Conservation (phyloP, 2,888 invertebrate species). For the Noctua janthe region DNA sequence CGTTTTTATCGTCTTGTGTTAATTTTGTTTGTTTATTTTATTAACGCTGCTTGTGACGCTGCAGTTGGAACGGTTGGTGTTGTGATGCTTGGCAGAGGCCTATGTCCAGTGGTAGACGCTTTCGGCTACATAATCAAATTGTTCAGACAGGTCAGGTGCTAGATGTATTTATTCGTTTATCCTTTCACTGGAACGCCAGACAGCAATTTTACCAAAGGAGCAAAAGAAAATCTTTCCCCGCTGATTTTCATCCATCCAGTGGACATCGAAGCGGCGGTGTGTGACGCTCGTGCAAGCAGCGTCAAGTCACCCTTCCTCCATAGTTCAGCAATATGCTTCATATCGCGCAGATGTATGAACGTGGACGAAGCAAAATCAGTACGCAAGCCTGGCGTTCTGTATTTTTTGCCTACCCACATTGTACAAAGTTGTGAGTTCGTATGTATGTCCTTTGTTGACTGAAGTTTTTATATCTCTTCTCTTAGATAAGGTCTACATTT, state of each 20-base stretch:
- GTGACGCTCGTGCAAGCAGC: neutral
- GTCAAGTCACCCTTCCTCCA: neutral
- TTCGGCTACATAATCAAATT: neutral
- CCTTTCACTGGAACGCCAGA: neutral
- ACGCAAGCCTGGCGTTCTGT: neutral
- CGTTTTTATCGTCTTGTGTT: neutral
- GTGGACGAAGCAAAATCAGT: neutral
- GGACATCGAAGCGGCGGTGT: neutral
- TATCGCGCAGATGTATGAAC: neutral
- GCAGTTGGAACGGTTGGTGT: no score
- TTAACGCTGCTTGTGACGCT: neutral
- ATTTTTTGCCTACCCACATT: neutral
- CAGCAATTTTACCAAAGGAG: neutral
- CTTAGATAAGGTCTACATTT: neutral
- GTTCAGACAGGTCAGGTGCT: neutral
- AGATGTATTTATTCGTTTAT: neutral
- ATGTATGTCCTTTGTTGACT: neutral
- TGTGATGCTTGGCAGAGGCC: neutral
- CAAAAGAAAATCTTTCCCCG: neutral
- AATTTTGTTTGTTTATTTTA: neutral
- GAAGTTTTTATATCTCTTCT: neutral
- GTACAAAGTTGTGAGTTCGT: neutral
- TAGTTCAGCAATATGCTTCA: neutral
- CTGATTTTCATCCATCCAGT: neutral
- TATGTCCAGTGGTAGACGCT: neutral